Evolutionary conservation across 2,113 vertebrate genomes (phyloP).

Genomic region (Dolichotis patagonum): DNA sequence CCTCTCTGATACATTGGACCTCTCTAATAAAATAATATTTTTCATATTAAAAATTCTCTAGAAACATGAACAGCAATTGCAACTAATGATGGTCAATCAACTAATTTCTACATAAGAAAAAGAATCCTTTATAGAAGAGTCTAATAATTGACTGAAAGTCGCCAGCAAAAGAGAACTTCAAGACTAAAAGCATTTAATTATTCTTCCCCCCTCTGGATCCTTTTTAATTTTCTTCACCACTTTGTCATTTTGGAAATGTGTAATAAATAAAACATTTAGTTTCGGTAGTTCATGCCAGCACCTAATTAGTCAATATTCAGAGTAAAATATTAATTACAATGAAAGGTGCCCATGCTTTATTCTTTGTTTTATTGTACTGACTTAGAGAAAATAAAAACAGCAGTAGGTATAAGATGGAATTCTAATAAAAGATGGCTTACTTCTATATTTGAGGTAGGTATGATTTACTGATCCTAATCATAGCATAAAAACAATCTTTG

Average conservation of each 20-base stretch:
- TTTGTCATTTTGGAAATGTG: neutral
- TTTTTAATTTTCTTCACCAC: neutral
- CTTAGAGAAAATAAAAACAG: neutral
- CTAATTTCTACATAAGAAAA: neutral
- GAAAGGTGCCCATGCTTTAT: accelerated
- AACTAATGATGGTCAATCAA: neutral
- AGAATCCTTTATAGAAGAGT: neutral
- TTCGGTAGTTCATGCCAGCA: neutral
- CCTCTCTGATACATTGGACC: neutral
- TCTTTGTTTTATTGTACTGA: neutral
- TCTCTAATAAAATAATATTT: neutral
- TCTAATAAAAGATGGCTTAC: neutral
- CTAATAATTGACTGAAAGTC: neutral
- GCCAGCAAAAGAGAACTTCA: neutral
- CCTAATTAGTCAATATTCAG: neutral
- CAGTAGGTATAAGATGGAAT: neutral
- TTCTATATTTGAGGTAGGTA: neutral
- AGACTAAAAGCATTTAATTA: neutral
- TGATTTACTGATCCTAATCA: neutral
- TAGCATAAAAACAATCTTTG: neutral
- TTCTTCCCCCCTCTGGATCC: accelerated
- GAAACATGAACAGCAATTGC: neutral
- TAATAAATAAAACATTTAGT: neutral
- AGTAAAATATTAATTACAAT: neutral
- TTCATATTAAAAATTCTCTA: neutral